phyloP scores from a whole-genome alignment of 2,797 vertebrate species.

The Diplodus sargus region DNA sequence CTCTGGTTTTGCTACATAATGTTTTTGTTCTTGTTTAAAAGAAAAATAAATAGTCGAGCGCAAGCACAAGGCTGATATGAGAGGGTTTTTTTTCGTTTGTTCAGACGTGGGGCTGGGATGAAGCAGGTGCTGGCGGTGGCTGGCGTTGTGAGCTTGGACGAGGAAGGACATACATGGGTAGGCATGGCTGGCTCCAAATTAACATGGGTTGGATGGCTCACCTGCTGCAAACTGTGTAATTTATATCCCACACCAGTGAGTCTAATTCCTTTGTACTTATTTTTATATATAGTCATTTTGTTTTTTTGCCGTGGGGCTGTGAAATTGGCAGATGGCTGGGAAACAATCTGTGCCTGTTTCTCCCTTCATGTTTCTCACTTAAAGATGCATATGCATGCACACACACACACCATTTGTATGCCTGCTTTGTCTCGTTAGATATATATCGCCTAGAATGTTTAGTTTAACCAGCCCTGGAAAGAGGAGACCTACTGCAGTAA shows the following conservation, averaged over 20 bases:
- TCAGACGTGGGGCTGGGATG: slow-evolving; percentile 41
- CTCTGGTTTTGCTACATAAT: slow-evolving; percentile 29
- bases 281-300: slow-evolving; percentile 62
- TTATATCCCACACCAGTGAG: slow-evolving; percentile 68
- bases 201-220: slow-evolving; percentile 57
- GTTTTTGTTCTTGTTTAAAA: slow-evolving; percentile 41
- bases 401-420: not conserved
- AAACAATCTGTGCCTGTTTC: slow-evolving; percentile 30
- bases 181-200: slow-evolving; percentile 70
- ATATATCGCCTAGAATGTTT: not conserved
- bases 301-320: slow-evolving; percentile 44
- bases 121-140: slow-evolving; percentile 61
- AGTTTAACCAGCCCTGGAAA: not conserved
- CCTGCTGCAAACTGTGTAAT: slow-evolving; percentile 70
- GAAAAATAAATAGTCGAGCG: slow-evolving; percentile 32
- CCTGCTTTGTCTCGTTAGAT: slow-evolving; percentile 1
- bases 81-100: slow-evolving; percentile 53
- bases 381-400: slow-evolving; percentile 22
- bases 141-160: slow-evolving; percentile 55
- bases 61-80: slow-evolving; percentile 47
- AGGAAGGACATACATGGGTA: slow-evolving; percentile 66
- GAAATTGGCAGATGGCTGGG: slow-evolving; percentile 63
- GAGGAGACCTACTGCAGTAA: not conserved
- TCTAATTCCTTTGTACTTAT: slow-evolving; percentile 69
- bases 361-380: slow-evolving; percentile 27